Percentiles rank a stretch among this genome's conserved stretches.
Conservation (phyloP, 2,113 vertebrate genomes). For the Athene noctua region DNA sequence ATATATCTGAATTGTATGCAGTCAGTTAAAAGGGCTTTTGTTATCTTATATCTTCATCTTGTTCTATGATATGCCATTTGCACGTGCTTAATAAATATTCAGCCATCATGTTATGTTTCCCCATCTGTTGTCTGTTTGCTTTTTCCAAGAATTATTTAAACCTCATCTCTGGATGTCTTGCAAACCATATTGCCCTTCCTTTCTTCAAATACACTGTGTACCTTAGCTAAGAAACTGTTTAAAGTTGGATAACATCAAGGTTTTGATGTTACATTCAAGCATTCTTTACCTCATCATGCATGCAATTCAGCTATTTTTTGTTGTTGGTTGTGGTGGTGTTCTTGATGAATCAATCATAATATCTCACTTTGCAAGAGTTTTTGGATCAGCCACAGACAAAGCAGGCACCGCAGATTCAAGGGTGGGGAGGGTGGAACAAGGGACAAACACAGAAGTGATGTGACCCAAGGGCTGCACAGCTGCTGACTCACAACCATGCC, state of each 20-base stretch:
- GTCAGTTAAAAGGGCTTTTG: rapidly evolving
- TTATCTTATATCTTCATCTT: background rate
- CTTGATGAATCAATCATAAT: background rate
- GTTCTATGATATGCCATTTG: background rate
- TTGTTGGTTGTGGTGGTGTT: background rate
- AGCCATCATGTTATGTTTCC: background rate
- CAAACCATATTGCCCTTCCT: background rate
- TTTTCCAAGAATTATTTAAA: background rate
- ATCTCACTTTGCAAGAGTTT: background rate
- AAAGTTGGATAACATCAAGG: background rate
- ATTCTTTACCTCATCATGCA: background rate
- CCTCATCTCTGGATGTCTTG: background rate
- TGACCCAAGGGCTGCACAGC: background rate
- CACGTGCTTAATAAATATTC: background rate
- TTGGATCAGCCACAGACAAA: background rate
- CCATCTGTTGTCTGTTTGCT: background rate
- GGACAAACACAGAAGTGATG: background rate
- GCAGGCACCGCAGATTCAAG: background rate
- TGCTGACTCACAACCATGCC: background rate
- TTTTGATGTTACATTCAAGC: background rate
- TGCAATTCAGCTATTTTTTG: background rate
- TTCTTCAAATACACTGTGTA: background rate
- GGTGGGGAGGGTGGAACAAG: background rate
- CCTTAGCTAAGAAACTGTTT: background rate
- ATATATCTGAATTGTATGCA: background rate